Base-by-base conservation (phyloP, 1,140 invertebrate genomes). In the Drosophila sechellia region DNA sequence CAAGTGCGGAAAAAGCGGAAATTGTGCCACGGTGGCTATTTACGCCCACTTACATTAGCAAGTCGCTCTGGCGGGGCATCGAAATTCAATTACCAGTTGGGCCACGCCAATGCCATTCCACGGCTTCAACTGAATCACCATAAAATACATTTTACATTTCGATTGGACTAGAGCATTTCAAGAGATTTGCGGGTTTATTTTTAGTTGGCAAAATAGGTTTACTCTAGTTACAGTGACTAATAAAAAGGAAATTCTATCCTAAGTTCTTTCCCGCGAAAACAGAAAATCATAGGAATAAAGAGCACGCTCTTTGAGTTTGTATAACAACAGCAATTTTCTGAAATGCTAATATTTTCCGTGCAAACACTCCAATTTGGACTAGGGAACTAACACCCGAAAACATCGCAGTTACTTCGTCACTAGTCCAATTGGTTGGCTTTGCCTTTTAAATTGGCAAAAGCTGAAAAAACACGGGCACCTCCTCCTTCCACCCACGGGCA, bases 11-110 rank as follows among this genome's bases (percentile, higher is more conserved):
- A 10, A 25, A 6, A 0, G 27, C 17, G 27, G 17, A 12, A 35
- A 11, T 34, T 17, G 22, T 4, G n/a, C 3, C 10, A 10, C 13
- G 43, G 39, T 13, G 17, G 2, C 13, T 27, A 57, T 25, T 55
- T 17, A 40, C 49, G 8, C 63, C 37, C 35, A 8, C 13, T 15
- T 20, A 37, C 50, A 42, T 57, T 66, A 56, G 37, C 64, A 65
- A 65, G 42, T 70, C 27, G 35, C 46, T 60, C 12, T 40, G 11
- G 15, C 43, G 34, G 50, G 48, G 52, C 50, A 52, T 35, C 35
- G 17, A 81, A 85, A 86, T 86, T 86, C 63, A 86, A 85, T 85
- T 69, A 86, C 66, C 43, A 69, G 68, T 52, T 49, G 50, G 59
- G 78, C 55, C 78, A 73, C 74, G 71, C 70, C 76, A 68, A 68